Evolutionary conservation across 2,797 vertebrate species (phyloP).

Genomic region (Echiichthys vipera): DNA sequence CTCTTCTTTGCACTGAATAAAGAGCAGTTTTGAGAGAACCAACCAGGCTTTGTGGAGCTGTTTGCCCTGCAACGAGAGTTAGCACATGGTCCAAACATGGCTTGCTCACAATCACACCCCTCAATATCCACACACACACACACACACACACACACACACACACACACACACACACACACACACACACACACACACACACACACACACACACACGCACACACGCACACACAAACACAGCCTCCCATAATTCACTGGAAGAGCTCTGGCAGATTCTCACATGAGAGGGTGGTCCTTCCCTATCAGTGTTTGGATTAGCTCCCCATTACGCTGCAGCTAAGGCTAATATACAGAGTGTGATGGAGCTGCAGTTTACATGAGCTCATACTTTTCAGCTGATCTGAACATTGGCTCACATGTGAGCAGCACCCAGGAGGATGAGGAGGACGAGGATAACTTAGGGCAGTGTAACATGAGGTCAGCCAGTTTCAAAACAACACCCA

Average conservation of each 20-base stretch:
- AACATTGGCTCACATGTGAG: slow-evolving; percentile 36
- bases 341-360: slow-evolving; percentile 31
- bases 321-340: slow-evolving; percentile 18
- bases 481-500: not conserved
- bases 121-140: not conserved
- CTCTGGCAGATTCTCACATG: slow-evolving; percentile 18
- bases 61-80: not conserved
- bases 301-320: slow-evolving; percentile 54
- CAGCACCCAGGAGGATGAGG: not conserved
- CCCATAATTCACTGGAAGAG: not conserved
- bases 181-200: not conserved
- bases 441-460: not conserved
- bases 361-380: slow-evolving; percentile 62
- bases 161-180: slow-evolving; percentile 6
- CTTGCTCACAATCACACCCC: not conserved
- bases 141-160: not conserved
- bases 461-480: slow-evolving; percentile 1
- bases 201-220: too few relatives aligned
- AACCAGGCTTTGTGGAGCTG: not conserved
- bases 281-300: slow-evolving; percentile 45
- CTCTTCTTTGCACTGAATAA: not conserved
- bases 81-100: slow-evolving; percentile 21
- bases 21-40: not conserved
- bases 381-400: slow-evolving; percentile 57
- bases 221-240: too few relatives aligned